phyloP scores from a whole-genome alignment of 2,113 vertebrate species.

The Telmatochromis bifrenatus region DNA sequence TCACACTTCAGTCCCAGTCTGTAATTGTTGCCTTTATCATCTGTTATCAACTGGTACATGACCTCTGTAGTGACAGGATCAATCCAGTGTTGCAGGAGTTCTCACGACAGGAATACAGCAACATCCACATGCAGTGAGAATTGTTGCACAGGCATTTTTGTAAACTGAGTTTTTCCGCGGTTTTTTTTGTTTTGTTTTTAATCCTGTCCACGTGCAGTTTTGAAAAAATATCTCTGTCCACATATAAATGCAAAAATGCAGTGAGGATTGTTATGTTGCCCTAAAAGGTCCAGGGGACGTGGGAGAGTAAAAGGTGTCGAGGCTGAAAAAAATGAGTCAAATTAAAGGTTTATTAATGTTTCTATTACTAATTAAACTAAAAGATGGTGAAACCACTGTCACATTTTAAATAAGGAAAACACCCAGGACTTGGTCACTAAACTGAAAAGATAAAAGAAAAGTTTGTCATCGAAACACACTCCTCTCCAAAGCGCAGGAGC shows the following conservation, averaged over 20 bases:
- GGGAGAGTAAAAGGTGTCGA: not conserved
- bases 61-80: not conserved
- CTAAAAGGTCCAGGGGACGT: not conserved
- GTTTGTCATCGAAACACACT: not conserved
- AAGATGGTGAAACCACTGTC: not conserved
- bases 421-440: not conserved
- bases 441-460: not conserved
- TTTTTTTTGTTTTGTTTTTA: rapidly evolving
- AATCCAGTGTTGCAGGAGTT: not conserved
- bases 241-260: not conserved
- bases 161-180: not conserved
- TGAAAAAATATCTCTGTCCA: not conserved
- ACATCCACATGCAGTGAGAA: not conserved
- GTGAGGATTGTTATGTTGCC: not conserved
- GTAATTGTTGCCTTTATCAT: not conserved
- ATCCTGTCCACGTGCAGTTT: not conserved
- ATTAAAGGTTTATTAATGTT: not conserved
- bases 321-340: not conserved
- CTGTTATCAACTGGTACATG: not conserved
- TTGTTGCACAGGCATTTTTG: too few species aligned
- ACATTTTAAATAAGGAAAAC: not conserved
- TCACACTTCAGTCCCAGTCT: not conserved
- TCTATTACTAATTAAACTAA: not conserved
- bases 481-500: not conserved
- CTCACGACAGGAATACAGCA: not conserved